Conservation (phyloP, 2,888 invertebrate genomes). For the Blastobasis adustella region DNA sequence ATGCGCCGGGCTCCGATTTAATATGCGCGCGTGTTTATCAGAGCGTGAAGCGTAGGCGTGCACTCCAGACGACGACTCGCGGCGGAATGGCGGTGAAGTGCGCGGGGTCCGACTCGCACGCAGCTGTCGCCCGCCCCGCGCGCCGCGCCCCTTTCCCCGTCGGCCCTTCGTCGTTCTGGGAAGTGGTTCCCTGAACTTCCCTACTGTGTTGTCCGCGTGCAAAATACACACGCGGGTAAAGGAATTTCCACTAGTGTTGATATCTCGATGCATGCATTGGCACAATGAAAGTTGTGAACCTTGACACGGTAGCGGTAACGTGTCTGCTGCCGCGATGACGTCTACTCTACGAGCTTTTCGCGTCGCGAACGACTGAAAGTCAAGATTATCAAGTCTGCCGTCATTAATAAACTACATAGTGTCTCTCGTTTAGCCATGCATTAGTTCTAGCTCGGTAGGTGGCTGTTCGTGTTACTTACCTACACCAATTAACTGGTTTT, state of each 20-base stretch:
- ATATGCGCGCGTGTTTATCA: slow-evolving; percentile 47
- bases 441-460: too few species aligned
- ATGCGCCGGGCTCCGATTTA: slow-evolving; percentile 23
- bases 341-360: slow-evolving; percentile 5
- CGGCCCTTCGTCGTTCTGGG: slow-evolving; percentile 72
- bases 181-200: slow-evolving; percentile 73
- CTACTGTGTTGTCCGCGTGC: slow-evolving; percentile 51
- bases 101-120: slow-evolving; percentile 61
- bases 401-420: too few species aligned
- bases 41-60: slow-evolving; percentile 25
- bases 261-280: slow-evolving; percentile 10
- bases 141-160: slow-evolving; percentile 32
- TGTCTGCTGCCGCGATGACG: slow-evolving; percentile 39
- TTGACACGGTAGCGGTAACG: slow-evolving; percentile 46
- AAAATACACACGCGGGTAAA: slow-evolving; percentile 36
- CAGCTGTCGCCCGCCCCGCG: slow-evolving; percentile 54
- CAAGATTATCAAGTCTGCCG: too few species aligned
- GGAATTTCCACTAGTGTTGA: slow-evolving; percentile 9
- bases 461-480: too few species aligned
- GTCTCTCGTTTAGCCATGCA: too few species aligned
- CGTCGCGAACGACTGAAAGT: too few species aligned
- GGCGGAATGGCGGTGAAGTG: slow-evolving; percentile 46
- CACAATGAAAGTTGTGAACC: slow-evolving; percentile 58
- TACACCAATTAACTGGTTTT: too few species aligned
- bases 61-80: slow-evolving; percentile 33